Conservation (phyloP, 2,113 vertebrate genomes). For the Etheostoma cragini region DNA sequence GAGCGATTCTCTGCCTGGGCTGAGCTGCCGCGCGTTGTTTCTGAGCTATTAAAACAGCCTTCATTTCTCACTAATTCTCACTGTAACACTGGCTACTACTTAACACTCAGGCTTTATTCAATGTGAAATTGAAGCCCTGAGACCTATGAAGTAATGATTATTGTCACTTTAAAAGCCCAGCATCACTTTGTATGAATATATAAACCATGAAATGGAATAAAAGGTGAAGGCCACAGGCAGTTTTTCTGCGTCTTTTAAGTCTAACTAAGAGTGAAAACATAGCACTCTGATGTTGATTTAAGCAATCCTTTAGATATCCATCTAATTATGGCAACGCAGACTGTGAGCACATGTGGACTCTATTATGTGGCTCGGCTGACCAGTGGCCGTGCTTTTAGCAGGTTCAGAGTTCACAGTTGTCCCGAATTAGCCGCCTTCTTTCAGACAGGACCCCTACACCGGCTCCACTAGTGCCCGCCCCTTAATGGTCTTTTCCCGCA, state of each 20-base stretch:
- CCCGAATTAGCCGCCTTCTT: slow-evolving; percentile 91
- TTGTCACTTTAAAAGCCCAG: slow-evolving; percentile 56
- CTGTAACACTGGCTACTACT: slow-evolving; percentile 57
- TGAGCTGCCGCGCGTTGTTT: slow-evolving; percentile 37
- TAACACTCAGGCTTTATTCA: slow-evolving; percentile 57
- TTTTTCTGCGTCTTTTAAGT: slow-evolving; percentile 58
- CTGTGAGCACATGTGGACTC: slow-evolving; percentile 89
- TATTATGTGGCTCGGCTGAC: slow-evolving; percentile 88
- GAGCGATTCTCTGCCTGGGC: slow-evolving; percentile 56
- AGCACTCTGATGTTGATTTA: slow-evolving; percentile 80
- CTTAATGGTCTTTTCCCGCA: slow-evolving; percentile 92
- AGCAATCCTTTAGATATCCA: slow-evolving; percentile 77
- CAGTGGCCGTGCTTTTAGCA: slow-evolving; percentile 88
- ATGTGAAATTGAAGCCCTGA: slow-evolving; percentile 50
- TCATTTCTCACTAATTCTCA: slow-evolving; percentile 61
- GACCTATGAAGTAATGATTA: slow-evolving; percentile 50
- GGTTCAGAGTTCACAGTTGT: slow-evolving; percentile 99
- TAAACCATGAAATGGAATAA: slow-evolving; percentile 64
- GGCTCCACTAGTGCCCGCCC: slow-evolving; percentile 89
- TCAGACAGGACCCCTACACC: slow-evolving; percentile 89
- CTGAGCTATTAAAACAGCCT: slow-evolving; percentile 54
- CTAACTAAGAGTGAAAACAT: slow-evolving; percentile 48
- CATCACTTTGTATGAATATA: slow-evolving; percentile 61
- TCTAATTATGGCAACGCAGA: slow-evolving; percentile 81
- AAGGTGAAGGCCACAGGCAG: slow-evolving; percentile 65